Percentiles rank a stretch among this genome's conserved stretches.
phyloP scores from a whole-genome alignment of 2,113 vertebrate genomes.

The Leucoraja erinaceus region DNA sequence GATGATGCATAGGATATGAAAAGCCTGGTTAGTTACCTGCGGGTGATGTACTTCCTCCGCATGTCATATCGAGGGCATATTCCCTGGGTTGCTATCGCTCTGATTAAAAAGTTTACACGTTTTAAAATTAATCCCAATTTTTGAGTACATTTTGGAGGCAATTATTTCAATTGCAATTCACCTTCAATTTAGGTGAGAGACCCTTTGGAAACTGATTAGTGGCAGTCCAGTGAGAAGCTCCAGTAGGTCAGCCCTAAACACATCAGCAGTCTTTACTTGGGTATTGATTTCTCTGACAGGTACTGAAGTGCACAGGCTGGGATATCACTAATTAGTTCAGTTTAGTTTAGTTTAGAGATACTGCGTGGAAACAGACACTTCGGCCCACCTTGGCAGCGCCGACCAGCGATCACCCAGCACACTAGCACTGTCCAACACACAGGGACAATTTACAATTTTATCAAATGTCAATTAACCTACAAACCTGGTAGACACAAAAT shows the following conservation, averaged over 20 bases:
- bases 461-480: too few relatives aligned
- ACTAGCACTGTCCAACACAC: too few relatives aligned
- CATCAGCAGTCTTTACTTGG: constrained; percentile 37
- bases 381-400: too few relatives aligned
- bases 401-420: too few relatives aligned
- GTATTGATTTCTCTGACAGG: constrained; percentile 43
- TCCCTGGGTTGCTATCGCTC: not conserved
- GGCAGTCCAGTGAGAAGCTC: constrained; percentile 40
- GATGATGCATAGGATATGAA: not conserved
- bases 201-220: not conserved
- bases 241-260: not conserved
- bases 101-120: not conserved
- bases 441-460: too few relatives aligned
- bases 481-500: too few relatives aligned
- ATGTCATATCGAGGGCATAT: not conserved
- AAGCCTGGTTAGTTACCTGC: not conserved
- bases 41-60: not conserved
- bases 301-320: constrained; percentile 40
- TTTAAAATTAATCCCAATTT: not conserved
- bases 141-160: not conserved
- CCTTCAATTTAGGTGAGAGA: not conserved
- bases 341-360: too few relatives aligned
- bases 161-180: not conserved
- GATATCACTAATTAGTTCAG: too few relatives aligned
- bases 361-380: too few relatives aligned